Percentiles rank a stretch among this genome's conserved stretches.
Evolutionary conservation across 2,888 invertebrate species (phyloP).

Genomic region (Ormia ochracea): DNA sequence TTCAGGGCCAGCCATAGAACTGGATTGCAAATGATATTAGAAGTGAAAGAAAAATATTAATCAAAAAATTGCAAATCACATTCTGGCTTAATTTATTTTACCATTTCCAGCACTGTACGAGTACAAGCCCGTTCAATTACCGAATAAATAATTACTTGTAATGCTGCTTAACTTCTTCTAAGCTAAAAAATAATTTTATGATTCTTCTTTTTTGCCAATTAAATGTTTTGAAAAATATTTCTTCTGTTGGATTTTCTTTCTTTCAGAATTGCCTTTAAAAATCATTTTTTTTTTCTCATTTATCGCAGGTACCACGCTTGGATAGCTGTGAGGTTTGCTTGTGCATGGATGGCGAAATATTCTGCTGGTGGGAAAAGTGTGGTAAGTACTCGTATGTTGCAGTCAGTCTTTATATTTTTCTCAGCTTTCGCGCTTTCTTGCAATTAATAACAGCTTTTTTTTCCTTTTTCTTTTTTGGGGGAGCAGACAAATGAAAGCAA

Average conservation of each 20-base stretch:
- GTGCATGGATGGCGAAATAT: conserved; percentile 82
- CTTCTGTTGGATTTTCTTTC: neutral
- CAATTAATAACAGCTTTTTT: neutral
- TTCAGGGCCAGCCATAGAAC: too few species aligned
- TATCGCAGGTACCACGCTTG: conserved; percentile 79
- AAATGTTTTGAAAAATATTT: neutral
- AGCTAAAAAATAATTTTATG: too few species aligned
- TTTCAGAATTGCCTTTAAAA: neutral
- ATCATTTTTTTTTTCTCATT: conserved; percentile 13
- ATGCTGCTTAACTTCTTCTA: too few species aligned
- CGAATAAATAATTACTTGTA: too few species aligned
- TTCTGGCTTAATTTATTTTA: too few species aligned
- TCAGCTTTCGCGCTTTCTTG: neutral
- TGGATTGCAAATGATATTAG: too few species aligned
- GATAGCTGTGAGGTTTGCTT: conserved; percentile 82
- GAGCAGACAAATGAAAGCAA: too few species aligned
- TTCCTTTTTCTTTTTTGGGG: neutral
- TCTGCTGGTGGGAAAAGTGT: conserved; percentile 83
- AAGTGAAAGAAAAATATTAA: too few species aligned
- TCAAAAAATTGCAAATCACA: too few species aligned
- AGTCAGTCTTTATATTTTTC: neutral
- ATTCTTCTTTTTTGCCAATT: neutral
- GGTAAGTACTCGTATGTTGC: conserved; percentile 75
- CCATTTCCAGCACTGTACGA: too few species aligned
- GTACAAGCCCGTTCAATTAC: too few species aligned